Evolutionary conservation across 2,797 vertebrate genomes (phyloP).

Genomic region (Alectoris magna): DNA sequence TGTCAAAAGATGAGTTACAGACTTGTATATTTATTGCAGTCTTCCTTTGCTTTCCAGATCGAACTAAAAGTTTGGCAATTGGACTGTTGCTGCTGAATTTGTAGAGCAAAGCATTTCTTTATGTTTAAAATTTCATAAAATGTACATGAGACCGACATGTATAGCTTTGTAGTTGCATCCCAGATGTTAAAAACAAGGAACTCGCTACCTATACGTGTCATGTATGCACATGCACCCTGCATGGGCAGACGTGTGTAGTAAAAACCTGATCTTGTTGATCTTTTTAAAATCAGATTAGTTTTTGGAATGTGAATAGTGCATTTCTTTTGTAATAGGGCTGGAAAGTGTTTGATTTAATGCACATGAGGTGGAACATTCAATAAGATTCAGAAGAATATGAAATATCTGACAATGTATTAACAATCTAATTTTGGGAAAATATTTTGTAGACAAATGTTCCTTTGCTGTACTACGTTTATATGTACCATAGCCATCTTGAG

Average conservation of each 20-base stretch:
- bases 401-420: background rate
- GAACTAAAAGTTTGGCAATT: background rate
- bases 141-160: background rate
- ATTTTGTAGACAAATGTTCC: background rate
- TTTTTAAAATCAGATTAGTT: background rate
- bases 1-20: background rate
- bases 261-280: background rate
- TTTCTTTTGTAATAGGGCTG: background rate
- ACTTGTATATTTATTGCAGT: background rate
- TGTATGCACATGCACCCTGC: background rate
- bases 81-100: background rate
- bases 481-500: background rate
- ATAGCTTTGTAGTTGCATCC: background rate
- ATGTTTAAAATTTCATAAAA: background rate
- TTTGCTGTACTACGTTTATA: background rate
- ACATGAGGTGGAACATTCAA: background rate
- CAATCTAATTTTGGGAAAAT: background rate
- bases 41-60: background rate
- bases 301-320: background rate
- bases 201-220: accelerated
- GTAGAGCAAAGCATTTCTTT: background rate
- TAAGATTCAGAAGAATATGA: background rate
- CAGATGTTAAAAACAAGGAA: background rate
- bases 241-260: background rate
- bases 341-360: background rate